Evolutionary conservation across 2,888 invertebrate species (phyloP), one percentile per base, ranked within the genome.

Genomic region (Unio pictorum): DNA sequence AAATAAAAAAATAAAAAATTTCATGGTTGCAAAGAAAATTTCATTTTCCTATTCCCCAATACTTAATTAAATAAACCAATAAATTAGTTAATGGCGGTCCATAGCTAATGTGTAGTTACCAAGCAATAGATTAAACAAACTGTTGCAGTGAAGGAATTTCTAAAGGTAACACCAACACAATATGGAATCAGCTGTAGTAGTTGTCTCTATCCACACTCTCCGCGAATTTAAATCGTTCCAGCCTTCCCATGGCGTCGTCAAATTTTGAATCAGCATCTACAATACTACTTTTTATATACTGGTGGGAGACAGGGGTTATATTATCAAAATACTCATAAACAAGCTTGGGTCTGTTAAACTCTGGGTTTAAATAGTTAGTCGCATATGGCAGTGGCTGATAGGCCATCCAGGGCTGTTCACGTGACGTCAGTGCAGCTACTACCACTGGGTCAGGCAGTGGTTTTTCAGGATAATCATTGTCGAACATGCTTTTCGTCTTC

Each of bases 331-430:
- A 67, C 30, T 71, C 64, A n/a, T 75, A 67, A n/a, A 78, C 54
- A 55, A 73, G 65, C 11, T 71, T 61, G 8, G 83, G 83, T 2
- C 84, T 76, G 67, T 80, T 83, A 61, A 81, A 83, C 69, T 82
- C 82, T 17, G 82, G 74, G 63, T 83, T 84, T 11, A 83, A 67
- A 66, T 80, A 83, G 62, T 77, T 79, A n/a, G 75, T 76, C n/a
- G 81, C 78, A 62, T 82, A 73, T 5, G 81, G 81, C 20, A 74
- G 55, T 0, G 84, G 84, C 63, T 83, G 84, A 61, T 81, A 81
- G 30, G 76, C 75, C 74, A 81, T 73, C 84, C 84, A 84, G 7
- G 69, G 65, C 15, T 71, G 69, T 58, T 64, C 67, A 20, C 65
- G 68, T 28, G 77, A 75, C 57, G 70, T 59, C 54, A 68, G 56